Conservation (phyloP, 1,140 invertebrate species). For the Harlomillsia oculata region DNA sequence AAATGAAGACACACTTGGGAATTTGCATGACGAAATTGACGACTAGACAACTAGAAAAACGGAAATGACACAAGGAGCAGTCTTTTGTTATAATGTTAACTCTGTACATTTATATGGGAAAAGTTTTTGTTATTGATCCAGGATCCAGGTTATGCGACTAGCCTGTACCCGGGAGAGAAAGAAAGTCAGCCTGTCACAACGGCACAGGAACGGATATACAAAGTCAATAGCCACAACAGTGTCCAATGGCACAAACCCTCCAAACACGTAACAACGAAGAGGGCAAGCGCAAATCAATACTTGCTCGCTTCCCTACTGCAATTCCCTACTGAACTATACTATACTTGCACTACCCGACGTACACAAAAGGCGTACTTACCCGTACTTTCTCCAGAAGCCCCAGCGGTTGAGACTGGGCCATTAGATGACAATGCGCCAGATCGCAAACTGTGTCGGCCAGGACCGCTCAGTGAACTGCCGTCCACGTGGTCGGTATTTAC, state of each 20-base stretch:
- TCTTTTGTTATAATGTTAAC: not conserved
- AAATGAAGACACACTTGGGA: not conserved
- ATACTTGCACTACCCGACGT: too few species aligned
- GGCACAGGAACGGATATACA: not conserved
- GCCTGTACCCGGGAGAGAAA: too few species aligned
- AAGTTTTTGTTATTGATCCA: too few species aligned
- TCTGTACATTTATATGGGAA: not conserved
- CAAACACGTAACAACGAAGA: not conserved
- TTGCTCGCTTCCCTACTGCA: not conserved
- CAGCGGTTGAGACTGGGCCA: slow-evolving; percentile 1
- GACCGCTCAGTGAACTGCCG: not conserved
- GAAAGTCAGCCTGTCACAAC: not conserved
- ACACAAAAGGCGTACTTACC: too few species aligned
- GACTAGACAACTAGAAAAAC: not conserved
- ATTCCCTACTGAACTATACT: not conserved
- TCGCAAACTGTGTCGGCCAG: not conserved
- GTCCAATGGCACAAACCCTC: not conserved
- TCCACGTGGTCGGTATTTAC: not conserved
- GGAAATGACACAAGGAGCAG: not conserved
- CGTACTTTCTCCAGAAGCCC: slow-evolving; percentile 16
- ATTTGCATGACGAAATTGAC: not conserved
- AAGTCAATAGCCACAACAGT: not conserved
- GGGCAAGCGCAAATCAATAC: not conserved
- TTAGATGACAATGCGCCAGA: slow-evolving; percentile 4
- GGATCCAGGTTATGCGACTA: too few species aligned